phyloP scores from a whole-genome alignment of 2,888 invertebrate species.

The Plagodis pulveraria region DNA sequence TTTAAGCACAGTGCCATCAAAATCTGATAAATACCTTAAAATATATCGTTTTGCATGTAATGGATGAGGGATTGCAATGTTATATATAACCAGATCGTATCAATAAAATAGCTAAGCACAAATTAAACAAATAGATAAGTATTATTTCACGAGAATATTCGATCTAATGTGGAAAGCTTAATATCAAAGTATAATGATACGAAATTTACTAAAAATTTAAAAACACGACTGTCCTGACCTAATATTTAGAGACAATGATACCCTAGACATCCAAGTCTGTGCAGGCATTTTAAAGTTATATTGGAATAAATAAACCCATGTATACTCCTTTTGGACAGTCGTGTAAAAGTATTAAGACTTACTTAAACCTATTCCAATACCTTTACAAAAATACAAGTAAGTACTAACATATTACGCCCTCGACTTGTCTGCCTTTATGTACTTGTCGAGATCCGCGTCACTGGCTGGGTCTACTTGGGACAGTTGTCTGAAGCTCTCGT shows the following conservation, averaged over 20 bases:
- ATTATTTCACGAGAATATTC: background rate
- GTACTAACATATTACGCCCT: slow-evolving; percentile 51
- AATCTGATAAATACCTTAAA: too few relatives aligned
- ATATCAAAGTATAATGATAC: background rate
- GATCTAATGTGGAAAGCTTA: background rate
- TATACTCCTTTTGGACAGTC: too few relatives aligned
- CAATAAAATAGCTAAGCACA: background rate
- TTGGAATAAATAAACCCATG: too few relatives aligned
- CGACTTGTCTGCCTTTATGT: slow-evolving; percentile 88
- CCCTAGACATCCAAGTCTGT: too few relatives aligned
- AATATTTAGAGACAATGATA: too few relatives aligned
- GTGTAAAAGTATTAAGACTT: too few relatives aligned
- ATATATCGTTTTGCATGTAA: too few relatives aligned
- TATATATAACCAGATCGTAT: background rate
- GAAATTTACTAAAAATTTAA: too few relatives aligned
- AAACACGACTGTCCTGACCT: too few relatives aligned
- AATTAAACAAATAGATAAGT: background rate
- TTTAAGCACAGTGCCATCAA: too few relatives aligned
- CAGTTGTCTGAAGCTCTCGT: slow-evolving; percentile 95
- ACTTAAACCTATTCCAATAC: slow-evolving; percentile 1
- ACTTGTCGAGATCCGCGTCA: slow-evolving; percentile 91
- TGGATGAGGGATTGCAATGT: too few relatives aligned
- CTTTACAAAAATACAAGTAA: background rate
- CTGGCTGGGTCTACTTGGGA: slow-evolving; percentile 94
- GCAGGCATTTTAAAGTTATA: too few relatives aligned